Evolutionary conservation across 2,113 vertebrate genomes (phyloP).

Genomic region (Tachuris rubrigastra): DNA sequence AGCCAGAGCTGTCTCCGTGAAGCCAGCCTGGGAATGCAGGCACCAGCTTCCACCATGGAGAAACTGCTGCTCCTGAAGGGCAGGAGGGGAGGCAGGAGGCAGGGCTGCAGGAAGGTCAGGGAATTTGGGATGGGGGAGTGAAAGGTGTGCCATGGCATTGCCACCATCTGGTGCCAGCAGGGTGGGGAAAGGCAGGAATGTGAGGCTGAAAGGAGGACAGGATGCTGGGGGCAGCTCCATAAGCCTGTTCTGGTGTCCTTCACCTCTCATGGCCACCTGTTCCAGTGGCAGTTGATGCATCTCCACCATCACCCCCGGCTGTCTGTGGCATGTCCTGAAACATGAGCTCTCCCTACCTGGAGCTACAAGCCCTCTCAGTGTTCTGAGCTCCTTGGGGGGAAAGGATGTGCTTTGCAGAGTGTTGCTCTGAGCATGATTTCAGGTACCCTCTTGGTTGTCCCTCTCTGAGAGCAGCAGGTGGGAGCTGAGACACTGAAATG

Average conservation of each 20-base stretch:
- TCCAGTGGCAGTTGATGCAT: background rate
- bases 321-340: background rate
- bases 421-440: background rate
- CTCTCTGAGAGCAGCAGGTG: background rate
- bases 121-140: background rate
- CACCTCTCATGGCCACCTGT: background rate
- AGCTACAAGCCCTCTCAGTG: background rate
- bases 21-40: background rate
- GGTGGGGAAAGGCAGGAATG: too few species aligned
- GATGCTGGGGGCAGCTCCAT: background rate
- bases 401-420: background rate
- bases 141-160: too few species aligned
- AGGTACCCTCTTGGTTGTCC: background rate
- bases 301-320: background rate
- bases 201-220: background rate
- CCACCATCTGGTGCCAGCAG: too few species aligned
- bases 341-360: background rate
- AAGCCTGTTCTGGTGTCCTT: background rate
- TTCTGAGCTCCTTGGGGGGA: background rate
- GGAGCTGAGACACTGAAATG: background rate
- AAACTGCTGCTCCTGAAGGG: background rate
- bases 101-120: background rate
- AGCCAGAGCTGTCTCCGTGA: background rate
- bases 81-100: background rate
- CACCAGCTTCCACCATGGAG: background rate